These are phyloP conservation scores for Cantharis lateralis DNA, from an alignment of 2,888 invertebrate species.

Conservation along the genomic window DNA sequence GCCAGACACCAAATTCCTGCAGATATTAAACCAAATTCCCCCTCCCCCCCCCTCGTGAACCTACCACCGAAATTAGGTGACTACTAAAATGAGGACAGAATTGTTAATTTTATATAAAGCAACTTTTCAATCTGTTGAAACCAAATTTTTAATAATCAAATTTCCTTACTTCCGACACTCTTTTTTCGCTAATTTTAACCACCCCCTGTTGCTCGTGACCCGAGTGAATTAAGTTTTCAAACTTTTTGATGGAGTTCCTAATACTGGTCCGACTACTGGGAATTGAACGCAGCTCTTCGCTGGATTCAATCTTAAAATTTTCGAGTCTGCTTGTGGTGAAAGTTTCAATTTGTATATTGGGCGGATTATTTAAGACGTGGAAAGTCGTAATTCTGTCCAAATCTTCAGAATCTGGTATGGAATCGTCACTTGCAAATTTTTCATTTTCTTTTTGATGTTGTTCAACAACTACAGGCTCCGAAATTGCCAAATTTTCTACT, in stretches of 20 bases:
- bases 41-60: not conserved
- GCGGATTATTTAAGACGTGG: constrained; percentile 36
- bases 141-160: not conserved
- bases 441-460: not conserved
- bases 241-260: constrained; percentile 7
- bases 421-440: not conserved
- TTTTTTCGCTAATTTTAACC: not conserved
- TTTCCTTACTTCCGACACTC: not conserved
- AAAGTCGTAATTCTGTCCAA: constrained; percentile 43
- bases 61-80: not conserved
- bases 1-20: no score
- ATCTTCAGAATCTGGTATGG: constrained; percentile 31
- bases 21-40: no score
- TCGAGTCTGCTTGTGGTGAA: not conserved
- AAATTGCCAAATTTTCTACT: not conserved
- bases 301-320: not conserved
- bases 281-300: not conserved
- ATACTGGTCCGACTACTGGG: not conserved
- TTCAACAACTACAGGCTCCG: not conserved
- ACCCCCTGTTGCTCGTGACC: constrained; percentile 8
- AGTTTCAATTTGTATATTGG: not conserved
- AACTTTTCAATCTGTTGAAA: not conserved
- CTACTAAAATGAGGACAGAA: not conserved
- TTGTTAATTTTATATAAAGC: not conserved
- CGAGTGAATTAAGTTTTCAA: constrained; percentile 12